Percentiles rank a stretch among this genome's conserved stretches.
Conservation (phyloP, 2,888 invertebrate genomes). For the Lasiommata megera region DNA sequence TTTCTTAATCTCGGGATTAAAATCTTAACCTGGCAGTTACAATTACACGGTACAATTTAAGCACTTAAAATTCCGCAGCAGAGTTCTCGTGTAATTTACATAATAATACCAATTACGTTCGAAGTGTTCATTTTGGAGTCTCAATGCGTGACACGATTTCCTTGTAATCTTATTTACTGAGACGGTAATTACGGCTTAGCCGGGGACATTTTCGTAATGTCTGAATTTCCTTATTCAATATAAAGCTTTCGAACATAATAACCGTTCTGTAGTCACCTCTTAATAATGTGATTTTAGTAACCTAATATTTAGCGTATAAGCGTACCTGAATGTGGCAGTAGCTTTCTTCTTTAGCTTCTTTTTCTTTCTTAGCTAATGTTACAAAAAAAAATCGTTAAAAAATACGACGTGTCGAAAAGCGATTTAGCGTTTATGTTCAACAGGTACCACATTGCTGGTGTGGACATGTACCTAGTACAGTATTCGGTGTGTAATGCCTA, state of each 20-base stretch:
- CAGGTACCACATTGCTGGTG: too few relatives aligned
- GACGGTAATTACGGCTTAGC: conserved; percentile 9
- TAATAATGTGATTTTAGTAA: too few relatives aligned
- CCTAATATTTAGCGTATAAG: too few relatives aligned
- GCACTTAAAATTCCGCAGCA: conserved; percentile 27
- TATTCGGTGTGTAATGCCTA: too few relatives aligned
- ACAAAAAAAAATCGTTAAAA: too few relatives aligned
- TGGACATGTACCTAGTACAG: too few relatives aligned
- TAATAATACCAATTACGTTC: conserved; percentile 36
- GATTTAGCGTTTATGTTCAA: too few relatives aligned
- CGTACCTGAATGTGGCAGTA: too few relatives aligned
- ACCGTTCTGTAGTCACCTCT: too few relatives aligned
- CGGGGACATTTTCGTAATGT: not conserved
- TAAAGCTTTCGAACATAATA: not conserved
- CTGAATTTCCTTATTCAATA: not conserved
- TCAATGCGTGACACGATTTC: conserved; percentile 35
- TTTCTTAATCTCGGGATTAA: conserved; percentile 22
- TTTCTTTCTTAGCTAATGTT: too few relatives aligned
- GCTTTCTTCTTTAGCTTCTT: too few relatives aligned
- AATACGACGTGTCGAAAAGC: too few relatives aligned
- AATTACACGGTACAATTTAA: conserved; percentile 28
- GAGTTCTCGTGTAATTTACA: conserved; percentile 34
- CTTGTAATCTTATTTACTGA: conserved; percentile 27
- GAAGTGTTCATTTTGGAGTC: conserved; percentile 34
- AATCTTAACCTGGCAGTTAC: conserved; percentile 25